Percentiles rank a stretch among this genome's conserved stretches.
These are phyloP conservation scores for Corythucha ciliata DNA, from an alignment of 2,888 invertebrate species.

Conservation along the genomic window DNA sequence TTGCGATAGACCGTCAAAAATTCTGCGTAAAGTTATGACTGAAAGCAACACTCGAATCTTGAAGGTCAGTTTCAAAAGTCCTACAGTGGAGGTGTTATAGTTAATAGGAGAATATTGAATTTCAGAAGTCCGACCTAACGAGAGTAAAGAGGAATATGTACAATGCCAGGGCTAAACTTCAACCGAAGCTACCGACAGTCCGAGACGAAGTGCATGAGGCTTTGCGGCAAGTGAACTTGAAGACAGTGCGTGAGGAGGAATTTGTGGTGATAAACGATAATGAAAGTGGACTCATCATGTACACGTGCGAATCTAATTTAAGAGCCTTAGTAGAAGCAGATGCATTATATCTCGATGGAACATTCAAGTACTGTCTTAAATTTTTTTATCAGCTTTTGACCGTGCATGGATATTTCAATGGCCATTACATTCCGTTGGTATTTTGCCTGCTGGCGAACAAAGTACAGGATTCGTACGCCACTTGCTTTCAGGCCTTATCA, in stretches of 20 bases:
- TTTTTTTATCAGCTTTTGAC: constrained; percentile 22
- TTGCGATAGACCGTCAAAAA: constrained; percentile 1
- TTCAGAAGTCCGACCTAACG: too few relatives aligned
- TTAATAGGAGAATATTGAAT: too few relatives aligned
- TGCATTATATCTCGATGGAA: constrained; percentile 20
- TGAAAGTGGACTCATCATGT: constrained; percentile 14
- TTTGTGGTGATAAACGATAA: constrained; percentile 1
- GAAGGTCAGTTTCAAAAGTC: too few relatives aligned
- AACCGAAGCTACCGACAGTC: not conserved
- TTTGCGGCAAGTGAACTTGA: not conserved
- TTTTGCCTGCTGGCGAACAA: constrained; percentile 21
- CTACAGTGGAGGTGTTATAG: too few relatives aligned
- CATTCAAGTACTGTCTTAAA: constrained; percentile 20
- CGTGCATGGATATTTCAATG: constrained; percentile 19
- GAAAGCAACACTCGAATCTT: too few relatives aligned
- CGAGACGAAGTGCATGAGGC: not conserved
- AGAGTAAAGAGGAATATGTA: not conserved
- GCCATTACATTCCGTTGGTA: constrained; percentile 17
- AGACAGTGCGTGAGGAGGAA: not conserved
- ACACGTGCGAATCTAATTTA: constrained; percentile 14
- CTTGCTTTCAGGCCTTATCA: constrained; percentile 8
- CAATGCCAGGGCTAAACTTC: not conserved
- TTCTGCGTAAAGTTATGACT: too few relatives aligned
- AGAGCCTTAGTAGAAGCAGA: constrained; percentile 8
- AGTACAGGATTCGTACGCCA: constrained; percentile 11